phyloP scores from a whole-genome alignment of 2,113 vertebrate genomes.

The Verasper variegatus region DNA sequence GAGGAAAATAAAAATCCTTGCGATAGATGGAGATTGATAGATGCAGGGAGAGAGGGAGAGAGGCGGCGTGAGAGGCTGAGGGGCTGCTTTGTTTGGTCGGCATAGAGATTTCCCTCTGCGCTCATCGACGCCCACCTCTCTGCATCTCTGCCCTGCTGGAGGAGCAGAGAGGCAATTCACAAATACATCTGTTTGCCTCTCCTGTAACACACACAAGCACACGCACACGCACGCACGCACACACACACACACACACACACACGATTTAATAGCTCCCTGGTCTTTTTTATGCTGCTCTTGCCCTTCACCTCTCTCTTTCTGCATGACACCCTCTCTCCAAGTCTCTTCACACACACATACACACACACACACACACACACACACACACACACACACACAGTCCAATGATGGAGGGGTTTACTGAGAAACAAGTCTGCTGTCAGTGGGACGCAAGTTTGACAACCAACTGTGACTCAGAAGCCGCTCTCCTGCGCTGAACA shows the following conservation, averaged over 20 bases:
- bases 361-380: constrained; percentile 10
- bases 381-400: constrained; percentile 20
- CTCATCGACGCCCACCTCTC: constrained; percentile 30
- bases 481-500: constrained; percentile 61
- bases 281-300: constrained; percentile 1
- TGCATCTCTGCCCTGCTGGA: constrained; percentile 32
- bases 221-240: background rate
- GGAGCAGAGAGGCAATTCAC: constrained; percentile 20
- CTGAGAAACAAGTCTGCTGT: constrained; percentile 45
- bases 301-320: constrained; percentile 17
- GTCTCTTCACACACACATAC: constrained; percentile 10
- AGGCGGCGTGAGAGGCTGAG: constrained; percentile 2
- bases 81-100: constrained; percentile 54
- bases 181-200: constrained; percentile 5
- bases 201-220: constrained; percentile 1
- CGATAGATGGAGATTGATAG: constrained; percentile 14
- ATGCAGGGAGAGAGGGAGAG: background rate
- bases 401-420: constrained; percentile 1
- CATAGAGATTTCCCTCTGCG: constrained; percentile 40
- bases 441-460: constrained; percentile 54
- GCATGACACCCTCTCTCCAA: background rate
- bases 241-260: background rate
- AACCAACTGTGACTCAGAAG: constrained; percentile 67
- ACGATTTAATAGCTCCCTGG: background rate
- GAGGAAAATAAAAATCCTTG: background rate